These are phyloP conservation scores for Dolichoris vasculosae DNA, from an alignment of 1,140 invertebrate genomes.

Conservation along the genomic window DNA sequence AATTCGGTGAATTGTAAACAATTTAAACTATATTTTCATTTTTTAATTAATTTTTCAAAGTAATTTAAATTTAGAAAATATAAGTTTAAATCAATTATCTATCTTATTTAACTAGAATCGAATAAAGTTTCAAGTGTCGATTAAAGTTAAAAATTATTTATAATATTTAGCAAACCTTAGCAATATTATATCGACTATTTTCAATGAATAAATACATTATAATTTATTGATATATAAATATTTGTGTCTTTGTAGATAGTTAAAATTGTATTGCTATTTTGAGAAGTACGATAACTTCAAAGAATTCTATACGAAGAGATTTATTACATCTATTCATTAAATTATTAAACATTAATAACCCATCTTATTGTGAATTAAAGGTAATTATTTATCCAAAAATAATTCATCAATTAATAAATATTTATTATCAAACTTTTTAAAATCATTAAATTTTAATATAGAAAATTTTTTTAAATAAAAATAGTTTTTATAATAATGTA, in stretches of 20 bases:
- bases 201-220: no score
- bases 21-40: no score
- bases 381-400: neutral
- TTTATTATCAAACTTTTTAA: neutral
- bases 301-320: neutral
- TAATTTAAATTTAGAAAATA: no score
- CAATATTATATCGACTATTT: no score
- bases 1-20: no score
- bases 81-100: no score
- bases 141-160: neutral
- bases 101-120: no score
- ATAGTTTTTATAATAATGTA: no score
- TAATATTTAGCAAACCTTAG: neutral
- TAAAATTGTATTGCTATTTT: neutral
- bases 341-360: neutral
- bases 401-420: neutral
- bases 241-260: neutral
- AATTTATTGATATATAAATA: neutral
- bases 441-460: neutral
- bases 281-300: neutral
- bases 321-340: neutral
- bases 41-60: no score
- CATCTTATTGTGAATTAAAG: neutral
- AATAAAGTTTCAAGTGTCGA: no score
- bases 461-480: no score